Evolutionary conservation across 2,888 invertebrate genomes (phyloP).

Genomic region (Steinernema hermaphroditum): DNA sequence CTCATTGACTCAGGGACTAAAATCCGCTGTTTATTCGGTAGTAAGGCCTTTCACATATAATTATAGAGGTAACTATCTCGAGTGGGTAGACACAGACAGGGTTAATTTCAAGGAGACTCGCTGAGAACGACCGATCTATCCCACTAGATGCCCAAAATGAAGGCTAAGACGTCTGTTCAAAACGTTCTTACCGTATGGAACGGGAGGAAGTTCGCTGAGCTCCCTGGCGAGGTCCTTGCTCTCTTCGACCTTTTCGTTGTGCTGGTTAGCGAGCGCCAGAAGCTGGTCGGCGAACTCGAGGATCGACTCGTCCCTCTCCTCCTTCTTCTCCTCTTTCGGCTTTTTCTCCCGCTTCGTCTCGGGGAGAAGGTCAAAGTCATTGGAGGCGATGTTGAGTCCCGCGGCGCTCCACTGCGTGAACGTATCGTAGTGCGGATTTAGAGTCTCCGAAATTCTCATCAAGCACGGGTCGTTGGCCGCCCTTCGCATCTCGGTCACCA

Average conservation of each 20-base stretch:
- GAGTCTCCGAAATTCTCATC: conserved; percentile 39
- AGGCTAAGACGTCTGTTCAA: too few species aligned
- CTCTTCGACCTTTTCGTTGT: conserved; percentile 37
- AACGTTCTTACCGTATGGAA: conserved; percentile 37
- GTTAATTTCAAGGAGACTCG: too few species aligned
- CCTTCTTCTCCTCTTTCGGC: neutral
- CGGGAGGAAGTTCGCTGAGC: conserved; percentile 35
- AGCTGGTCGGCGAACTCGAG: conserved; percentile 2
- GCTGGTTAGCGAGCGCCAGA: conserved; percentile 9
- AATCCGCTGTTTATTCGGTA: conserved; percentile 17
- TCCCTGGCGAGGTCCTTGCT: conserved; percentile 41
- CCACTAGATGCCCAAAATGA: too few species aligned
- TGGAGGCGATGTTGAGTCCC: neutral
- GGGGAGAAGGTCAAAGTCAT: conserved; percentile 16
- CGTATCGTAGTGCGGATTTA: conserved; percentile 48
- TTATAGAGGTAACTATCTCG: too few species aligned
- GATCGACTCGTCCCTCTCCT: neutral
- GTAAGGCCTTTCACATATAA: too few species aligned
- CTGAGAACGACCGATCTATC: too few species aligned
- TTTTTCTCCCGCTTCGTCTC: conserved; percentile 1
- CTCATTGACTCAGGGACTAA: conserved; percentile 42
- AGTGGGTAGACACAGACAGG: too few species aligned
- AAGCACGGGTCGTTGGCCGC: conserved; percentile 41
- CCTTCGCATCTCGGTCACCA: conserved; percentile 31
- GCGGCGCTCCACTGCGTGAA: conserved; percentile 36